Evolutionary conservation across 1,140 invertebrate genomes (phyloP).

Genomic region (Drosophila kikkawai): DNA sequence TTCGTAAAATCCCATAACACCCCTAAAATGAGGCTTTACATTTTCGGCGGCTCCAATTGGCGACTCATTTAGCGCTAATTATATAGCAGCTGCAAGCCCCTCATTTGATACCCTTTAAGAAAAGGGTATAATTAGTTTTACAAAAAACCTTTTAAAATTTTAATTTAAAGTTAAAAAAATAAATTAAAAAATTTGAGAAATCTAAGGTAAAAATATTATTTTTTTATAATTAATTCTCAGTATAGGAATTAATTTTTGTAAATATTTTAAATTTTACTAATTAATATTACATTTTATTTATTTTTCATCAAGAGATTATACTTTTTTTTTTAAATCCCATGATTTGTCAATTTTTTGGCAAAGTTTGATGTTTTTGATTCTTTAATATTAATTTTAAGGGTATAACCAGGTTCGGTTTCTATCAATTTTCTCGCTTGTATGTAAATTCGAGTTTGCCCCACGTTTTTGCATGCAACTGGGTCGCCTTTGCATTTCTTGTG

Average conservation of each 20-base stretch:
- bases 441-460: conserved; percentile 29
- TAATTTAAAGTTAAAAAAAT: background rate
- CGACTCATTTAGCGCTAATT: conserved; percentile 74
- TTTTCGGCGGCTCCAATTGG: conserved; percentile 43
- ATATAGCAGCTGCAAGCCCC: conserved; percentile 30
- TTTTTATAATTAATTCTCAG: background rate
- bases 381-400: background rate
- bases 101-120: conserved; percentile 8
- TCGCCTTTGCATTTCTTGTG: conserved; percentile 41
- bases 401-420: background rate
- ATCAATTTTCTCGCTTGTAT: conserved; percentile 2
- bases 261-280: no score
- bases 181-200: background rate
- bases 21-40: conserved; percentile 24
- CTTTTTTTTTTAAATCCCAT: background rate
- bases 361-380: background rate
- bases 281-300: no score
- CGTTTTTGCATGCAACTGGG: conserved; percentile 40
- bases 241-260: no score
- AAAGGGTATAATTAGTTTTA: background rate
- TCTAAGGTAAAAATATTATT: background rate
- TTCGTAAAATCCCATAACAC: conserved; percentile 13
- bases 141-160: background rate
- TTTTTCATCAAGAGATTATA: no score
- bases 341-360: background rate